Base-by-base conservation (phyloP, 2,888 invertebrate species). In the Abrostola tripartita region DNA sequence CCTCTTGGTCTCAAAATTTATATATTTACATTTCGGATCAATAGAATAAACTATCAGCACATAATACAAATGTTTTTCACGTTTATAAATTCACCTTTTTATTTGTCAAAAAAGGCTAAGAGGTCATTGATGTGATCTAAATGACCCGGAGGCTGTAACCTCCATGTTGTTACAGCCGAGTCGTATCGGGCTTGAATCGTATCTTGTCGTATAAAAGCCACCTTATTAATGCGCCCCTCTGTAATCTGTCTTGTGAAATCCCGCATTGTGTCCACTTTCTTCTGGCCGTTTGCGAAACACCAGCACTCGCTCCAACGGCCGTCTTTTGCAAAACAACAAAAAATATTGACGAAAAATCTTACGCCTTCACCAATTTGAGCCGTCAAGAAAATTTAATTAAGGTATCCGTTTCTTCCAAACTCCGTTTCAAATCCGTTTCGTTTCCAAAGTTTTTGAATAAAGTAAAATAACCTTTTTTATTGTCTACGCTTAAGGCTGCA, bases 231-330 rank as follows among this genome's bases (percentile, higher is more conserved):
- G 89, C 92, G 84, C 78, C 79, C 81, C 88, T 86, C 88, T 92
- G 92, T 93, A 92, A 92, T 92, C 91, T 92, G 92, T 93, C 93
- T 91, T 90, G 90, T 91, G 90, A 90, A 90, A 92, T 89, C 87
- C 88, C 80, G 88, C 89, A 90, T 92, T 92, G 90, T 91, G 90
- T 90, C 89, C 89, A 91, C 90, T 93, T 90, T 91, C 90, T 86
- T 88, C 86, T 83, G 82, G 78, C 78, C 79, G 81, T 84, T 85
- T 79, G 82, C 85, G 85, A 88, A 88, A 87, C 81, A 76, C 78
- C 76, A 72, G 65, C 67, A 47, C 63, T 62, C 57, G 56, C 57
- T 60, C 63, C 68, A 67, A 64, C 64, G 52, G 53, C 65, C 57
- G 74, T 67, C 63, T 61, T 64, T 61, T 57, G 50, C 60, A 71